Evolutionary conservation across 2,888 invertebrate species (phyloP).

Genomic region (Aleiodes alternator): DNA sequence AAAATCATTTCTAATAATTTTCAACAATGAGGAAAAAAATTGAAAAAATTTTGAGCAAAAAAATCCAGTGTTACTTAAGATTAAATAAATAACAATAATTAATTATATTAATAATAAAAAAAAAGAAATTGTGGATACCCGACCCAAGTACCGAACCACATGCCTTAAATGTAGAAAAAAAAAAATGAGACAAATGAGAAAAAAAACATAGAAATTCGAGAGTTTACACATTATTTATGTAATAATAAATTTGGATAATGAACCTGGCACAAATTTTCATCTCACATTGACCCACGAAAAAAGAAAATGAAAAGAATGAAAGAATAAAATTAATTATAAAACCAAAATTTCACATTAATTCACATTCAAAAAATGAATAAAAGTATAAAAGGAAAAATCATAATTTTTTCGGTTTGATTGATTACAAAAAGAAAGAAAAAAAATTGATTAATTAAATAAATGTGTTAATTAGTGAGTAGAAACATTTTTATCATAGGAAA

Average conservation of each 20-base stretch:
- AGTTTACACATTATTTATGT: slow-evolving; percentile 42
- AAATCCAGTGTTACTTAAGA: slow-evolving; percentile 1
- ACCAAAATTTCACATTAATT: not conserved
- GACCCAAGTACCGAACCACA: slow-evolving; percentile 64
- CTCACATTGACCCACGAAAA: slow-evolving; percentile 13
- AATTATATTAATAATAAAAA: slow-evolving; percentile 25
- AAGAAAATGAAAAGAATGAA: slow-evolving; percentile 13
- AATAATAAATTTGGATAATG: slow-evolving; percentile 27
- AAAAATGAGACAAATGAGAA: slow-evolving; percentile 30
- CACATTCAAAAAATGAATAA: slow-evolving; percentile 1
- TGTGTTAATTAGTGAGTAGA: slow-evolving; percentile 26
- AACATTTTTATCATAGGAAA: slow-evolving; percentile 16
- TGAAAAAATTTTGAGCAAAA: not conserved
- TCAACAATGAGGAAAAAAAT: not conserved
- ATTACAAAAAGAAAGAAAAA: slow-evolving; percentile 1
- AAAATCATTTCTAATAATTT: not conserved
- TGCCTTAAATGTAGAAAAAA: slow-evolving; percentile 60
- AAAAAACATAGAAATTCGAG: slow-evolving; percentile 24
- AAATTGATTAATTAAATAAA: not conserved
- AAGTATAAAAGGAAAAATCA: not conserved
- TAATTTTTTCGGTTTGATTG: not conserved
- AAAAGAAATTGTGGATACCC: slow-evolving; percentile 51
- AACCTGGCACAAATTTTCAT: slow-evolving; percentile 40
- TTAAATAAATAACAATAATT: slow-evolving; percentile 5
- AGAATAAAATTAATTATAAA: slow-evolving; percentile 37